These are phyloP conservation scores for Hirundichthys speculiger DNA, from an alignment of 2,113 vertebrate genomes.

Conservation along the genomic window DNA sequence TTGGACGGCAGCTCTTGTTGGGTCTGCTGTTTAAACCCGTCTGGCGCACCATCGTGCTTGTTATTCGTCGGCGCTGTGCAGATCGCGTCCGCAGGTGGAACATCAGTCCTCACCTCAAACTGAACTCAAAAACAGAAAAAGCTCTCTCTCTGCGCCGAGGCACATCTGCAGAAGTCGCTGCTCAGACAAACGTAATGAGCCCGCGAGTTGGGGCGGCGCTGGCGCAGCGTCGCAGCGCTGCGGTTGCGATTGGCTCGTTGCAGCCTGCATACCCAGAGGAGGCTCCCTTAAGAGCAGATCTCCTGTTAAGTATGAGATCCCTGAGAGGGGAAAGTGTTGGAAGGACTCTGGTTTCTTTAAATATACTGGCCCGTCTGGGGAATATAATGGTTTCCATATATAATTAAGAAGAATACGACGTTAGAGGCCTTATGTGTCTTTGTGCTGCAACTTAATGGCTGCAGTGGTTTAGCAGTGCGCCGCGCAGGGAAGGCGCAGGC, in stretches of 20 bases:
- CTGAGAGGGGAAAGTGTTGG: constrained; percentile 73
- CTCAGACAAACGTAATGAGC: constrained; percentile 64
- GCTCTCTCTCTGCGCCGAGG: constrained; percentile 18
- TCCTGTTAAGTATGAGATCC: constrained; percentile 79
- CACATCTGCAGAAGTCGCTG: constrained; percentile 35
- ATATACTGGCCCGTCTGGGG: constrained; percentile 69
- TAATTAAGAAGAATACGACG: constrained; percentile 73
- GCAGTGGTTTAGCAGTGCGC: background rate
- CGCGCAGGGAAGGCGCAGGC: background rate
- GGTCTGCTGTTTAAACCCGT: too few relatives aligned
- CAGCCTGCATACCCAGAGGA: constrained; percentile 64
- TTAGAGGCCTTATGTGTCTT: constrained; percentile 65
- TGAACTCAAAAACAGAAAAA: background rate
- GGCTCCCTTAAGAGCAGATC: constrained; percentile 72
- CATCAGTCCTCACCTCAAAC: too few relatives aligned
- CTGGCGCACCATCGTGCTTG: too few relatives aligned
- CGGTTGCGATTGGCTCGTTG: constrained; percentile 58
- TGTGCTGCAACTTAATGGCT: constrained; percentile 67
- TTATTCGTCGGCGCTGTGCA: too few relatives aligned
- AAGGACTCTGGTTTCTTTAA: constrained; percentile 77
- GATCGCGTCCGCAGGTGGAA: too few relatives aligned
- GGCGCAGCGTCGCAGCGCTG: constrained; percentile 21
- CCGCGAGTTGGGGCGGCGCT: constrained; percentile 25
- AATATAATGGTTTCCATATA: constrained; percentile 77
- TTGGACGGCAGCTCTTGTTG: too few relatives aligned